Evolutionary conservation across 1,140 invertebrate species (phyloP).

Genomic region (Maconellicoccus hirsutus): DNA sequence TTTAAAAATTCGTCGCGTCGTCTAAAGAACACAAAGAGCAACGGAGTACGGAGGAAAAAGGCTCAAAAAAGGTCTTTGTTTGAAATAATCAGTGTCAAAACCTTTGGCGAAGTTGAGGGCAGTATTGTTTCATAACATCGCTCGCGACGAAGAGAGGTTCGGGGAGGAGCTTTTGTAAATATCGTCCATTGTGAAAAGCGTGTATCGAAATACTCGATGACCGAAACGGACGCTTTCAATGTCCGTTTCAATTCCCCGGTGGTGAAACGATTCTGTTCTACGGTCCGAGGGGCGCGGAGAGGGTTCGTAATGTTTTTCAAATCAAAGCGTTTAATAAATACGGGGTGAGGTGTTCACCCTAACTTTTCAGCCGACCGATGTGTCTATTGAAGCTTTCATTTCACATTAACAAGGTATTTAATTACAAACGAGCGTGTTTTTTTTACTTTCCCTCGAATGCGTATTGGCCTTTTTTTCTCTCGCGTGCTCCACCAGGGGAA

Average conservation of each 20-base stretch:
- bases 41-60: not conserved
- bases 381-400: constrained; percentile 1
- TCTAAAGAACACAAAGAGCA: not conserved
- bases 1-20: too few relatives aligned
- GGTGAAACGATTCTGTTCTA: not conserved
- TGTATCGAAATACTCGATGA: constrained; percentile 19
- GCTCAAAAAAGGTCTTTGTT: not conserved
- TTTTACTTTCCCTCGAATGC: too few relatives aligned
- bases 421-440: not conserved
- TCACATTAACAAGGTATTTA: constrained; percentile 3
- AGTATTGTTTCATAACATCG: constrained; percentile 17
- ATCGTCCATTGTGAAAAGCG: constrained; percentile 17
- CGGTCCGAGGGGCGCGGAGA: too few relatives aligned
- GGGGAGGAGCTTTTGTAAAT: constrained; percentile 4
- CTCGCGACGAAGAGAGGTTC: too few relatives aligned
- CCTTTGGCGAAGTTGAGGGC: constrained; percentile 14
- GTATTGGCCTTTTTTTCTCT: too few relatives aligned
- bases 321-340: constrained; percentile 22
- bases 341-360: constrained; percentile 13
- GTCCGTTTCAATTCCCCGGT: constrained; percentile 20
- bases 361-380: not conserved
- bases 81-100: constrained; percentile 22
- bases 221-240: constrained; percentile 21
- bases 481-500: too few relatives aligned
- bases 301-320: not conserved